phyloP scores from a whole-genome alignment of 2,888 invertebrate genomes.

The Eupsilia transversa region DNA sequence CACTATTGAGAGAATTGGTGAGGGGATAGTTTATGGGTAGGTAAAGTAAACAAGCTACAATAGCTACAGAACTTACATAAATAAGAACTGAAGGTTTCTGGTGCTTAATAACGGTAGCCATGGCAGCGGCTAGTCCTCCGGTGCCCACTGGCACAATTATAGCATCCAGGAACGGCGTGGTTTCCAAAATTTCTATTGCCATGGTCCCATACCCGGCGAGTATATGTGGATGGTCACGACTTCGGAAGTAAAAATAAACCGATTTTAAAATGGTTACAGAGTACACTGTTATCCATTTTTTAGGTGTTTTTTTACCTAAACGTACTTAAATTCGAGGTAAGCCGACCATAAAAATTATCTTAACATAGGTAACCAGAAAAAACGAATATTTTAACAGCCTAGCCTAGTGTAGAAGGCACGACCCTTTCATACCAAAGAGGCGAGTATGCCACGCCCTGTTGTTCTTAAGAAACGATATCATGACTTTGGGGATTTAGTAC shows the following conservation, averaged over 20 bases:
- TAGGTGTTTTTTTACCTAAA: neutral
- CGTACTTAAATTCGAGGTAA: neutral
- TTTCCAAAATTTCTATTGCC: conserved; percentile 97
- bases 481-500: neutral
- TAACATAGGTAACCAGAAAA: neutral
- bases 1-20: neutral
- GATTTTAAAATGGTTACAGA: neutral
- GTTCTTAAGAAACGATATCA: neutral
- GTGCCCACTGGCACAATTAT: conserved; percentile 97
- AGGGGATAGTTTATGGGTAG: neutral
- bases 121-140: conserved; percentile 96
- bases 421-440: neutral
- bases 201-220: conserved; percentile 98
- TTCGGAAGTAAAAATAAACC: conserved; percentile 73
- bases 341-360: neutral
- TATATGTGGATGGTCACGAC: conserved; percentile 98
- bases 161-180: conserved; percentile 96
- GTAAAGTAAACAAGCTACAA: neutral
- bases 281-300: too few relatives aligned
- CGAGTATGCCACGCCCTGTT: neutral
- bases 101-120: conserved; percentile 96
- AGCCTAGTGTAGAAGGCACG: neutral
- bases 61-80: conserved; percentile 92
- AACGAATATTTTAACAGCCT: neutral
- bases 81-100: conserved; percentile 94